A percentile compares a stretch with the other conserved stretches of the same genome.
Conservation (phyloP, 2,888 invertebrate genomes). For the Auanema freiburgensis region DNA sequence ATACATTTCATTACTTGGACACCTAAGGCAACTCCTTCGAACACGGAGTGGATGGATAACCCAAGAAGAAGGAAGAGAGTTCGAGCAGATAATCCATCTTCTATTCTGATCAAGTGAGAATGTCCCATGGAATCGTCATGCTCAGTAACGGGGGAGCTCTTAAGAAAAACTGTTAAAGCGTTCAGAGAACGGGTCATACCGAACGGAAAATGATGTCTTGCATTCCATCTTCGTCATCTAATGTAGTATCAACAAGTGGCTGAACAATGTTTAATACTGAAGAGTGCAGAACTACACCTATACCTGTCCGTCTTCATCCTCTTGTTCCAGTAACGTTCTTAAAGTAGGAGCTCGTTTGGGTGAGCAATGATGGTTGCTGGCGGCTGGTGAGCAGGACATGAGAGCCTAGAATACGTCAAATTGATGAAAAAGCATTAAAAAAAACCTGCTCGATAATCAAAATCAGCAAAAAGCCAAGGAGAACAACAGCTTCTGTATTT, state of each 20-base stretch:
- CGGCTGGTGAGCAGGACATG: conserved; percentile 8
- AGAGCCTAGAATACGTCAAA: conserved; percentile 16
- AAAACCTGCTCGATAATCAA: conserved; percentile 54
- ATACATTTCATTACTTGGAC: conserved; percentile 66
- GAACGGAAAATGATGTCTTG: conserved; percentile 53
- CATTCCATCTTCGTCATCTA: conserved; percentile 45
- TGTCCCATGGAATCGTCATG: conserved; percentile 12
- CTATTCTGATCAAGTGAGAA: conserved; percentile 13
- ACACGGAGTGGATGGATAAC: conserved; percentile 70
- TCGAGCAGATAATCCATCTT: conserved; percentile 19
- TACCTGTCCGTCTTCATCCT: conserved; percentile 17
- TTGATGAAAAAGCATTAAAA: background rate
- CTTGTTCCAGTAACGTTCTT: conserved; percentile 13
- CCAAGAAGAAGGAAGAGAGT: conserved; percentile 68
- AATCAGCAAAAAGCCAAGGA: conserved; percentile 58
- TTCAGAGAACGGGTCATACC: conserved; percentile 11
- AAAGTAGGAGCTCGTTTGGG: conserved; percentile 13
- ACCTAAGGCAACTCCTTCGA: conserved; percentile 72
- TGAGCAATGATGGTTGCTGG: conserved; percentile 3
- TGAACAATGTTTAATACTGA: background rate
- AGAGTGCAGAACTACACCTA: background rate
- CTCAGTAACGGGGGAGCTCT: conserved; percentile 15
- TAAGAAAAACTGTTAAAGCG: background rate
- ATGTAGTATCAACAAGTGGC: conserved; percentile 22
- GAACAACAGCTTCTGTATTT: conserved; percentile 49